Conservation (phyloP, 2,797 vertebrate species). For the Spheniscus humboldti region DNA sequence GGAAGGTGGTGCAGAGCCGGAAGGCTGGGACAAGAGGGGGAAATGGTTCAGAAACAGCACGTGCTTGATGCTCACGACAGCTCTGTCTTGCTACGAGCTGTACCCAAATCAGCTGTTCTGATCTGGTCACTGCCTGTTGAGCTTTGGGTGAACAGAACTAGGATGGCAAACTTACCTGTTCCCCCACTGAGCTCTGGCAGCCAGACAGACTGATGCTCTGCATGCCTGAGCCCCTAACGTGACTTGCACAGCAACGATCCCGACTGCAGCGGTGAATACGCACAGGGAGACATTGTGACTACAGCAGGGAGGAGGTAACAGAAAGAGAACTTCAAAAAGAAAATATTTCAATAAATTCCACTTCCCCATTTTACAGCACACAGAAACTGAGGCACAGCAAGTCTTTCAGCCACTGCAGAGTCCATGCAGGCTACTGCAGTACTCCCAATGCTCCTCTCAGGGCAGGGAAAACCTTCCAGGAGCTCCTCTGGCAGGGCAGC, state of each 20-base stretch:
- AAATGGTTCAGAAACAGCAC: neutral
- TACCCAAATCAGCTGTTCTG: neutral
- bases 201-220: rapidly evolving
- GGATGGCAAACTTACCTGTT: neutral
- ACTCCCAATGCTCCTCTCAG: neutral
- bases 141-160: neutral
- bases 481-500: neutral
- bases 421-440: neutral
- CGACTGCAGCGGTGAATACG: rapidly evolving
- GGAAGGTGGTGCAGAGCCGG: neutral
- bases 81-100: neutral
- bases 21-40: neutral
- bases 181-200: neutral
- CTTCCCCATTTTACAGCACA: neutral
- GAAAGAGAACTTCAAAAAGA: neutral
- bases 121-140: neutral
- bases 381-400: neutral
- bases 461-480: neutral
- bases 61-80: neutral
- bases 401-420: neutral
- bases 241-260: neutral
- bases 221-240: neutral
- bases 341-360: neutral
- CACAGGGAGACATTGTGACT: neutral
- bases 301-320: neutral